Evolutionary conservation across 2,888 invertebrate species (phyloP).

Genomic region (Lypha dubia): DNA sequence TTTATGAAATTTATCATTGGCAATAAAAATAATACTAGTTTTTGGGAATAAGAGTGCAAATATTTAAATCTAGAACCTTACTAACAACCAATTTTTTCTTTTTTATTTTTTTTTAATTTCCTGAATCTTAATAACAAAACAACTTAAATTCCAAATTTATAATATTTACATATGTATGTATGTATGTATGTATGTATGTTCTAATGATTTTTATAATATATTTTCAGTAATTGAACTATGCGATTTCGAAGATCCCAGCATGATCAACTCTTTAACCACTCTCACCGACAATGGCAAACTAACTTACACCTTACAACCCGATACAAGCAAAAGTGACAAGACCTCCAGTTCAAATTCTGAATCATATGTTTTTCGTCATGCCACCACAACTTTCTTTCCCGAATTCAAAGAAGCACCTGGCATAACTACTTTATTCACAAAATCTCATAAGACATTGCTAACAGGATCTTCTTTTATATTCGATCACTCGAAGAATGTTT

Average conservation of each 20-base stretch:
- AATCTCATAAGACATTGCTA: slow-evolving; percentile 76
- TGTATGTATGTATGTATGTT: neutral
- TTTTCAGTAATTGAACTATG: slow-evolving; percentile 86
- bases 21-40: too few relatives aligned
- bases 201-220: neutral
- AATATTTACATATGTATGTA: neutral
- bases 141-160: too few relatives aligned
- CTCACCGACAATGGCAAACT: slow-evolving; percentile 86
- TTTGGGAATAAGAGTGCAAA: too few relatives aligned
- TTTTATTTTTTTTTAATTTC: too few relatives aligned
- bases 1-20: too few relatives aligned
- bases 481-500: slow-evolving; percentile 85
- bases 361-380: slow-evolving; percentile 80
- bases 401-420: slow-evolving; percentile 76
- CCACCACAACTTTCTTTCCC: slow-evolving; percentile 81
- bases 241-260: slow-evolving; percentile 85
- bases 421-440: slow-evolving; percentile 71
- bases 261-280: slow-evolving; percentile 84
- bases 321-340: slow-evolving; percentile 4
- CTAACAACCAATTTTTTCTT: too few relatives aligned
- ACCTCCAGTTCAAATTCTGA: neutral
- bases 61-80: too few relatives aligned
- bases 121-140: too few relatives aligned
- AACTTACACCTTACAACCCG: slow-evolving; percentile 71
- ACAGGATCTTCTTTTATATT: slow-evolving; percentile 79